A percentile compares a stretch with the other conserved stretches of the same genome.
Evolutionary conservation across 2,888 invertebrate species (phyloP).

Genomic region (Apodemia duryi): DNA sequence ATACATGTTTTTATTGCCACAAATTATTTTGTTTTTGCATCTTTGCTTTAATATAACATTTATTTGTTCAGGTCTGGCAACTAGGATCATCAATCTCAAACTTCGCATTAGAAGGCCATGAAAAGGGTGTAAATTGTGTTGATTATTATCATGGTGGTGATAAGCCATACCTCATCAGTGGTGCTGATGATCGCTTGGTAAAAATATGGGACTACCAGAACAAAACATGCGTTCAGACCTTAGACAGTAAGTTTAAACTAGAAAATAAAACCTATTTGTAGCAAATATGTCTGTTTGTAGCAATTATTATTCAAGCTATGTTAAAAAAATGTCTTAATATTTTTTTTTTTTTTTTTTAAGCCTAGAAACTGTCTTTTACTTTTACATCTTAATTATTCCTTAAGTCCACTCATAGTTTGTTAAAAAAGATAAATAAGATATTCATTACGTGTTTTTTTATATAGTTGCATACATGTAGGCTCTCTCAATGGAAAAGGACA

Average conservation of each 20-base stretch:
- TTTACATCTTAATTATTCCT: too few relatives aligned
- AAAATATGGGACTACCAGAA: slow-evolving; percentile 99
- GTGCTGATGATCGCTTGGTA: slow-evolving; percentile 97
- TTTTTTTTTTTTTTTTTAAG: slow-evolving; percentile 17
- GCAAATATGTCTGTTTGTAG: too few relatives aligned
- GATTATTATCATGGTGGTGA: slow-evolving; percentile 99
- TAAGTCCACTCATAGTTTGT: too few relatives aligned
- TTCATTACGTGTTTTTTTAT: too few relatives aligned
- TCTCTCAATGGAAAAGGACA: too few relatives aligned
- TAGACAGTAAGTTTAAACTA: slow-evolving; percentile 81
- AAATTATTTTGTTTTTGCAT: too few relatives aligned
- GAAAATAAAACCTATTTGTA: neutral
- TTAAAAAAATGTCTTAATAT: neutral
- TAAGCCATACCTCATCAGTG: slow-evolving; percentile 99
- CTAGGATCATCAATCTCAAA: slow-evolving; percentile 98
- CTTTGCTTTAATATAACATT: neutral
- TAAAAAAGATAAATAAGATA: too few relatives aligned
- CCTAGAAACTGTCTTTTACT: too few relatives aligned
- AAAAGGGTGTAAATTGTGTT: slow-evolving; percentile 99
- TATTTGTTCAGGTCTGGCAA: slow-evolving; percentile 90
- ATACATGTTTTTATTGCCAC: too few relatives aligned
- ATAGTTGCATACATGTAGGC: too few relatives aligned
- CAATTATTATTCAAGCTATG: too few relatives aligned
- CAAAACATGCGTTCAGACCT: slow-evolving; percentile 98
- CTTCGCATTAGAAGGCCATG: slow-evolving; percentile 98